Conservation (phyloP, 2,888 invertebrate species). For the Kryphioiulus occultus region DNA sequence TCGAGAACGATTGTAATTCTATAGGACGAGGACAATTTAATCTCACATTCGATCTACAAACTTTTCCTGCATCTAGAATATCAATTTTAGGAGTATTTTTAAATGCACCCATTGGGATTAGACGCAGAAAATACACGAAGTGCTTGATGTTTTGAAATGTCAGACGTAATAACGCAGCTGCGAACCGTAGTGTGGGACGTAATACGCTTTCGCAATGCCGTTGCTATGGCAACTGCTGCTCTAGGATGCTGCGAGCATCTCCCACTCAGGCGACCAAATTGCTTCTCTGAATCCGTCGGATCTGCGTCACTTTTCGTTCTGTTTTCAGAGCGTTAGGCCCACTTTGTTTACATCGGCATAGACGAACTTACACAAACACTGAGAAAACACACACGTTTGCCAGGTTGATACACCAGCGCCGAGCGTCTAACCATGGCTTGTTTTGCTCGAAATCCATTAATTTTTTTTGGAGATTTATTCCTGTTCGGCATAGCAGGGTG, state of each 20-base stretch:
- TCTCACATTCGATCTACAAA: neutral
- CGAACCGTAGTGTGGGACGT: neutral
- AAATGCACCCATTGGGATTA: neutral
- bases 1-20: no score
- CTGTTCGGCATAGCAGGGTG: neutral
- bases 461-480: neutral
- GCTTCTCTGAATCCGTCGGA: neutral
- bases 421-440: neutral
- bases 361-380: neutral
- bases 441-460: neutral
- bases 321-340: neutral
- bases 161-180: neutral
- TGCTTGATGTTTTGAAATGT: neutral
- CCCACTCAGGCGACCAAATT: neutral
- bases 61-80: neutral
- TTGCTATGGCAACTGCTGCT: neutral
- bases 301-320: neutral
- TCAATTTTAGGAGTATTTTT: neutral
- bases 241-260: neutral
- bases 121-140: neutral
- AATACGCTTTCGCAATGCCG: neutral
- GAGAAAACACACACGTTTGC: no score
- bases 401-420: no score
- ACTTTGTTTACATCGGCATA: neutral
- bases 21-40: no score